Evolutionary conservation across 2,113 vertebrate genomes (phyloP).

Genomic region (Leucopternis melanops): DNA sequence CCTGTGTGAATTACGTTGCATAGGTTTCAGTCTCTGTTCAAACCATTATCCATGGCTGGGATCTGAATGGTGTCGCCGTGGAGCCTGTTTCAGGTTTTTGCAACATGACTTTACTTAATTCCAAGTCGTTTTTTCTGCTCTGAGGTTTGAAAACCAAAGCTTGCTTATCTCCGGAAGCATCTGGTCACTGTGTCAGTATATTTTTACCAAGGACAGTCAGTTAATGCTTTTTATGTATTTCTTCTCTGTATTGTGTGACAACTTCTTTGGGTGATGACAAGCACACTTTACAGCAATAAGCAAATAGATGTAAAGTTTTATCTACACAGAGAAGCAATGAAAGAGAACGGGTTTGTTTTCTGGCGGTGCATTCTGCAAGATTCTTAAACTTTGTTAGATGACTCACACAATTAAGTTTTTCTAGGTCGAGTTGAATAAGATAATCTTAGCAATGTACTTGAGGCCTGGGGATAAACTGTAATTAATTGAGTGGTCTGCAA

Average conservation of each 20-base stretch:
- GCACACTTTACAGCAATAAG: background rate
- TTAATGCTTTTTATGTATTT: rapidly evolving
- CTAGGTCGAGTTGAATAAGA: background rate
- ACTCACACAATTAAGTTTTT: background rate
- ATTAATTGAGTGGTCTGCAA: background rate
- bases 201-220: background rate
- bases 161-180: background rate
- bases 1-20: background rate
- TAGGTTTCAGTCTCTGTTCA: background rate
- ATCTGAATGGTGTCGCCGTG: background rate
- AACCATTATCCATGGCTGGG: background rate
- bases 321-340: background rate
- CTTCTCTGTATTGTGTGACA: no score
- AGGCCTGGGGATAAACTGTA: no score
- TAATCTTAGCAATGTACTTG: background rate
- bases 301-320: background rate
- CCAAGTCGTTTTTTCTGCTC: background rate
- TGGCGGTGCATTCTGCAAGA: background rate
- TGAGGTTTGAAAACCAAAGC: background rate
- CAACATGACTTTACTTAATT: background rate
- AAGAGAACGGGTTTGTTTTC: background rate
- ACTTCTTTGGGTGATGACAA: background rate
- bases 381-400: background rate
- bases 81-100: background rate
- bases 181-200: background rate